Base-by-base conservation (phyloP, 1,140 invertebrate genomes). In the Philaenus spumarius region DNA sequence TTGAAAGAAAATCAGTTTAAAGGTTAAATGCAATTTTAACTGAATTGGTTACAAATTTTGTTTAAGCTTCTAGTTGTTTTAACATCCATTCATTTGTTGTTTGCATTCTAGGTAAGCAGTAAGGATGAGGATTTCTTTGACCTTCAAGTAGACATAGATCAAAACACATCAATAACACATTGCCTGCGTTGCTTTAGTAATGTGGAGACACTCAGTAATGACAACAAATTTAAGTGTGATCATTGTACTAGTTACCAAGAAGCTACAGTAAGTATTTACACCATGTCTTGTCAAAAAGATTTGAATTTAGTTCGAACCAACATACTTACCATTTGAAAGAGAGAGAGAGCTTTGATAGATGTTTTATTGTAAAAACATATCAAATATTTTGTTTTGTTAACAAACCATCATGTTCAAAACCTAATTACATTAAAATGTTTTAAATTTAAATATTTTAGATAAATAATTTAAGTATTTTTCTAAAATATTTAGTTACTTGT, bases 41-140 rank as follows among this genome's bases (percentile, higher is more conserved):
- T 15, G 9, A 9, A 20, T 45, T 45, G 43, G n/a, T n/a, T n/a
- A n/a, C n/a, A 45, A 45, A 9, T 45, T 24, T 50, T 50, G 20
- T 46, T 46, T 46, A 7, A 9, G 43, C 43, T 19, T 17, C 20
- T 9, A 9, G 35, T n/a, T 37, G 35, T n/a, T n/a, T n/a, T n/a
- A n/a, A n/a, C n/a, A n/a, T n/a, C n/a, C n/a, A n/a, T n/a, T n/a
- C n/a, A n/a, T n/a, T n/a, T n/a, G n/a, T n/a, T n/a, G n/a, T n/a
- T n/a, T n/a, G n/a, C n/a, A 19, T 63, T 63, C 24, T 64, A 84
- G 83, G 80, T 85, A 45, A 97, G 95, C 75, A 97, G 93, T 75
- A 99, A 98, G 78, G 97, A 99, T 76, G 97, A 99, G 77, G 94
- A 99, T 73, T 99, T 99, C 74, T 90, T 99, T 66, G 97, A 99